Base-by-base conservation (phyloP, 1,140 invertebrate genomes). In the Drosophila nannoptera region DNA sequence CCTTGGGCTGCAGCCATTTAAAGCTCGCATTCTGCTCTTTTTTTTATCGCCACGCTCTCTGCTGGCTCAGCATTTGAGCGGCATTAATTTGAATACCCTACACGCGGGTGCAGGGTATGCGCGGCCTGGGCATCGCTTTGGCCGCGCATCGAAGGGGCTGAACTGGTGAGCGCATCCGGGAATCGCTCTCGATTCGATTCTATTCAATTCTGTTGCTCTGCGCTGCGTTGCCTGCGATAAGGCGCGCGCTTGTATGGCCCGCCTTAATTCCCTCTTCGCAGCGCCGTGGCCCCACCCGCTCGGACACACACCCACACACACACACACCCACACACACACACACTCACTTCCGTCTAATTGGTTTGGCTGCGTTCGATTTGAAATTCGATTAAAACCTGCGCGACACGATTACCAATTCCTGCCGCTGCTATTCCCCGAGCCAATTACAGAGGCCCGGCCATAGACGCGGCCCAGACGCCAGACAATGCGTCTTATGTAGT, bases 321-420 rank as follows among this genome's bases (percentile, higher is more conserved):
- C 12, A n/a, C 32, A 46, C 36, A 33, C 40, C 48, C 7, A 31
- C 31, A 55, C 36, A 53, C 29, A 65, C 31, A 12, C 5, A 53
- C 29, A 22, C 49, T 48, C 35, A 60, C 61, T 68, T 68, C 22
- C 48, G 29, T 62, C 69, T 72, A 72, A 72, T 72, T 72, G 69
- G 69, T 72, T 72, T 69, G 65, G 52, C 29, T 62, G 65, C 52
- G 64, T 72, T 72, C 65, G 65, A 72, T 72, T 72, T 69, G 69
- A 68, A 68, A 72, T 72, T 72, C 69, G 69, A 72, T 72, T 72
- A 72, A 72, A 69, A 58, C 52, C 50, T 58, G 52, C 69, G 64
- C 64, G 64, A 49, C 50, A 58, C 56, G 56, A 62, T 72, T 72
- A 61, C 69, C 69, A 68, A 70, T 59, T 59, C 53, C 63, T 66